phyloP scores from a whole-genome alignment of 2,113 vertebrate genomes.

The Plotosus lineatus region DNA sequence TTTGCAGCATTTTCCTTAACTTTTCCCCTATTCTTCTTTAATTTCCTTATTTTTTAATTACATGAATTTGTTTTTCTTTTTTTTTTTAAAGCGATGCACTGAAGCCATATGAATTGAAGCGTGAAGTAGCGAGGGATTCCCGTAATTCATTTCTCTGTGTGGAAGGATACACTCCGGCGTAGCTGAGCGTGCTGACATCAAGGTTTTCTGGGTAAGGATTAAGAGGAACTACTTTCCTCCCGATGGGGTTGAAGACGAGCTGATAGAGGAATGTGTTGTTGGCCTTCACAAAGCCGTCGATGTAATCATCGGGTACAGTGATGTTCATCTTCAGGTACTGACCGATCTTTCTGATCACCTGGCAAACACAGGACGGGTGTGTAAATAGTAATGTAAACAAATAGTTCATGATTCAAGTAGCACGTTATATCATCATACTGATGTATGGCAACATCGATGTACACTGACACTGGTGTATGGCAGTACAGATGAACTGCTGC shows the following conservation, averaged over 20 bases:
- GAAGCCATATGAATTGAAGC: no score
- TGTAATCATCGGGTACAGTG: slow-evolving; percentile 84
- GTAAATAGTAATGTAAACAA: not conserved
- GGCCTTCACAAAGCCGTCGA: slow-evolving; percentile 87
- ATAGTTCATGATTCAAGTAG: not conserved
- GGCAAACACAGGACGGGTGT: slow-evolving; percentile 2
- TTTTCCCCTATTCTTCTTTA: no score
- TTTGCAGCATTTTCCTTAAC: no score
- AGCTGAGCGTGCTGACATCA: slow-evolving; percentile 78
- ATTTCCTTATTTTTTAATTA: no score
- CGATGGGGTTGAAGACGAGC: slow-evolving; percentile 89
- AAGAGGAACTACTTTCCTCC: slow-evolving; percentile 85
- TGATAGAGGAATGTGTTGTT: slow-evolving; percentile 98
- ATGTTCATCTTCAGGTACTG: slow-evolving; percentile 94
- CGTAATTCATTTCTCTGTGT: not conserved
- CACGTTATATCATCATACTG: no score
- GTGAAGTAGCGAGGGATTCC: no score
- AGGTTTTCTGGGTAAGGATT: slow-evolving; percentile 84
- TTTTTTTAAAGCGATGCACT: no score
- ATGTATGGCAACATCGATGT: not conserved
- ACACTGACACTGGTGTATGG: not conserved
- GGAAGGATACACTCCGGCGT: slow-evolving; percentile 95
- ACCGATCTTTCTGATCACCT: slow-evolving; percentile 96
- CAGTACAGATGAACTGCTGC: not conserved
- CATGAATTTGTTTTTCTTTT: no score